Conservation (phyloP, 2,113 vertebrate species). For the Chamaetylas fuelleborni region DNA sequence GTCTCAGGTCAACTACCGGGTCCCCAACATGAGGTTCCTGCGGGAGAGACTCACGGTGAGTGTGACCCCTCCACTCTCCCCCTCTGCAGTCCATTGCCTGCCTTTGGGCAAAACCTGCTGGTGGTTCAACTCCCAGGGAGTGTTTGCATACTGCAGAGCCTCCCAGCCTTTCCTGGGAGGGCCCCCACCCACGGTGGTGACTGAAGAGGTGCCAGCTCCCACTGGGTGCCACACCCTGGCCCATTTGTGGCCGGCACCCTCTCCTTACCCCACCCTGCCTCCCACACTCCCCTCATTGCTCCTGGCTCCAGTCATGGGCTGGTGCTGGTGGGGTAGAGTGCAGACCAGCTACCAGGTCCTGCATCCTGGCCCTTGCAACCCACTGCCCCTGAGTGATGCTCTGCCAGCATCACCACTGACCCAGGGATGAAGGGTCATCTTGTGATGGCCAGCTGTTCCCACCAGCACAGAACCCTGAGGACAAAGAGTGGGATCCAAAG, state of each 20-base stretch:
- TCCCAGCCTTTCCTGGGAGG: neutral
- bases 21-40: constrained; percentile 97
- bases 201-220: constrained; percentile 44
- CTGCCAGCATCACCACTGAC: neutral
- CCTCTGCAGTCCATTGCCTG: neutral
- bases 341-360: neutral
- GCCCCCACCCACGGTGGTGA: constrained; percentile 12
- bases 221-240: neutral
- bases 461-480: rapidly evolving
- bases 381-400: rapidly evolving
- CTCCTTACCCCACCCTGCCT: constrained; percentile 5
- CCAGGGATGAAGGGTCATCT: neutral
- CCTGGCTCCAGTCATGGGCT: neutral
- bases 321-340: neutral
- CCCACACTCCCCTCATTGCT: neutral
- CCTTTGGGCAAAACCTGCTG: neutral
- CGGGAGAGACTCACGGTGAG: constrained; percentile 92
- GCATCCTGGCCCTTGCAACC: neutral
- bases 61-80: neutral
- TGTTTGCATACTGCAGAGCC: neutral
- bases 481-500: neutral
- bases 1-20: constrained; percentile 96
- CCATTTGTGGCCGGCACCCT: neutral
- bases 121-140: neutral
- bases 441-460: neutral